Evolutionary conservation across 2,888 invertebrate genomes (phyloP).

Genomic region (Gari tellinella): DNA sequence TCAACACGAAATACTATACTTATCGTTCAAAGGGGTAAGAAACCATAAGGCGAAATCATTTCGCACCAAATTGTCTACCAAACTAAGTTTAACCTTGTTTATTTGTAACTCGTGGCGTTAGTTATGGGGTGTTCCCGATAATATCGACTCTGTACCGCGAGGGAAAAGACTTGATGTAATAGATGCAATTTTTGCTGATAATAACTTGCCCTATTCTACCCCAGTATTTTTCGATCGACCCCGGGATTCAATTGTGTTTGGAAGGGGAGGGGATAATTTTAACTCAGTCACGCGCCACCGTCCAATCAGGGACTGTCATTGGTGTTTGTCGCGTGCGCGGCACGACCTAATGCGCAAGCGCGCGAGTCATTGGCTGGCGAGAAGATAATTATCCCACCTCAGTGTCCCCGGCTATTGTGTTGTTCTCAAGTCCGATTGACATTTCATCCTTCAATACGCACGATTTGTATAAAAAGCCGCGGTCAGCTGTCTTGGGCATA

Average conservation of each 20-base stretch:
- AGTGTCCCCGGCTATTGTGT: conserved; percentile 56
- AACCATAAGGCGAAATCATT: no score
- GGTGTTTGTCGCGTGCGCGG: conserved; percentile 66
- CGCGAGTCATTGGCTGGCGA: conserved; percentile 47
- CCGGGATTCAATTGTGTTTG: no score
- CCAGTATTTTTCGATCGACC: no score
- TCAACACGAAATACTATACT: no score
- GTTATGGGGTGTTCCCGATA: conserved; percentile 34
- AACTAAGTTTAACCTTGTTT: no score
- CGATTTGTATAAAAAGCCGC: conserved; percentile 49
- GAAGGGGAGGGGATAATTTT: no score
- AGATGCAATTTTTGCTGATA: conserved; percentile 33
- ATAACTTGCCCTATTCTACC: no score
- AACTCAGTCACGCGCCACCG: conserved; percentile 46
- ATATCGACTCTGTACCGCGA: conserved; percentile 21
- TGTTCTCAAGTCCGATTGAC: conserved; percentile 56
- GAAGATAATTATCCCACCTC: conserved; percentile 57
- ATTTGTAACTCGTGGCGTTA: no score
- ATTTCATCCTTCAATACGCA: conserved; percentile 40
- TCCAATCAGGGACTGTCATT: conserved; percentile 63
- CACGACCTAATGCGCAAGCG: conserved; percentile 54
- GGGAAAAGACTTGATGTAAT: conserved; percentile 39
- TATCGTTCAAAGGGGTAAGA: no score
- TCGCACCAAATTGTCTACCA: no score
- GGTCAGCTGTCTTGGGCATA: neutral